These are phyloP conservation scores for Laodelphax striatellus DNA, from an alignment of 1,140 invertebrate species.

Conservation along the genomic window DNA sequence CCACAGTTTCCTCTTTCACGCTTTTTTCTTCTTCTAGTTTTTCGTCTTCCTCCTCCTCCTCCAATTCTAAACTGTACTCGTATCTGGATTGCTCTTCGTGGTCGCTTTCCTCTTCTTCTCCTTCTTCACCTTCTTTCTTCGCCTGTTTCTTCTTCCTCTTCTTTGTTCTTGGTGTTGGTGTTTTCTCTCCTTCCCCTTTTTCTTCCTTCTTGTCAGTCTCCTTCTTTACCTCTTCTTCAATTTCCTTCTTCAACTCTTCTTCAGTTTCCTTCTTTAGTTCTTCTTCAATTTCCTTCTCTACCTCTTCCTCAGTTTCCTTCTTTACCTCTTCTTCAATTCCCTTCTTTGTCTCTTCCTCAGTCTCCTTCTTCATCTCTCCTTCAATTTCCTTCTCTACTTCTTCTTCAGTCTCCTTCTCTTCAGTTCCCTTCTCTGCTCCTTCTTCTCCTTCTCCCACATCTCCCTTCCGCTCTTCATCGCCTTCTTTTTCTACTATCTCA, in stretches of 20 bases:
- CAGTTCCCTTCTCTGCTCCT: not conserved
- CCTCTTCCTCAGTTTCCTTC: not conserved
- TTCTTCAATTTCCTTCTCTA: not conserved
- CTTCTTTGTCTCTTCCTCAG: not conserved
- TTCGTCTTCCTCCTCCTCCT: too few species aligned
- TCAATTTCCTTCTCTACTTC: not conserved
- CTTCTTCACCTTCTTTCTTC: conserved; percentile 1
- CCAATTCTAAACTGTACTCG: too few species aligned
- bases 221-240: not conserved
- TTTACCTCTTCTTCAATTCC: not conserved
- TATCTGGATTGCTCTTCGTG: too few species aligned
- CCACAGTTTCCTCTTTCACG: too few species aligned
- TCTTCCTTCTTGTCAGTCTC: not conserved
- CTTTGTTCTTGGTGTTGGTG: not conserved
- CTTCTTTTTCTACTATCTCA: not conserved
- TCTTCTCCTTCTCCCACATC: not conserved
- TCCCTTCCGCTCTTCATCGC: not conserved
- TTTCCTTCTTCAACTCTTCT: not conserved
- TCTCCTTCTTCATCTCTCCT: not conserved
- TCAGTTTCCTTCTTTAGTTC: not conserved
- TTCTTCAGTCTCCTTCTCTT: not conserved
- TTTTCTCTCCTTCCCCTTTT: not conserved
- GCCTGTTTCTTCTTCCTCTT: not conserved
- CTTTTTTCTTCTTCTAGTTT: too few species aligned
- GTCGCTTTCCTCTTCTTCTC: not conserved